Evolutionary conservation across 2,113 vertebrate species (phyloP), one percentile per base, ranked within the genome.

Genomic region (Gavialis gangeticus): DNA sequence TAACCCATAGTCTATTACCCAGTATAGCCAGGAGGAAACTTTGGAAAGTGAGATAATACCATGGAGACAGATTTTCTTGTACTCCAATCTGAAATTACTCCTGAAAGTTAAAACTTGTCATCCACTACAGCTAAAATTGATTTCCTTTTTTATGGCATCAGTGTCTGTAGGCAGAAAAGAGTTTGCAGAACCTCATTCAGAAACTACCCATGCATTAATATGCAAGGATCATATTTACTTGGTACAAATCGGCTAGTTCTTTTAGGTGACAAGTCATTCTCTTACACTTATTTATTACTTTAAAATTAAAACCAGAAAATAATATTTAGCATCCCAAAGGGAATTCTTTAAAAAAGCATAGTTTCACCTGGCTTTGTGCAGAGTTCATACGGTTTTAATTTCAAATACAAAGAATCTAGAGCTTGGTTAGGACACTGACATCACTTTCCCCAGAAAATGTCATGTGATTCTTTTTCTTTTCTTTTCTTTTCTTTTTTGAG

Each of bases 261-360:
- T 19, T 91, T 79, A 89, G 92, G 88, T 92, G 88, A 79, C 90
- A 80, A 92, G 82, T 93, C 95, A 91, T 91, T 96, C 95, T 84
- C 73, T 92, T 88, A 64, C 87, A 30, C 28, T 90, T 95, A 96
- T 95, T 96, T 97, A 97, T 91, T 84, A 79, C 91, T 95, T 94
- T 62, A 83, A 95, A 96, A 97, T 97, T 94, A 94, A 97, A 97
- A 75, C 84, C 95, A 97, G 96, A 93, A 95, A 95, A 91, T 91
- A 88, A 94, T 73, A 92, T 54, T 58, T 79, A 5, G 56, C 55
- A 27, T 87, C 93, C 93, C 94, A 57, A 8, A 88, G 93, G 93
- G 91, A 73, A 54, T 10, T 8, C 57, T 67, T 77, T 85, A 5
- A 82, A 82, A 82, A 54, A 92, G 94, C 60, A 55, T 85, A 90